Evolutionary conservation across 2,113 vertebrate species (phyloP).

Genomic region (Anas platyrhynchos): DNA sequence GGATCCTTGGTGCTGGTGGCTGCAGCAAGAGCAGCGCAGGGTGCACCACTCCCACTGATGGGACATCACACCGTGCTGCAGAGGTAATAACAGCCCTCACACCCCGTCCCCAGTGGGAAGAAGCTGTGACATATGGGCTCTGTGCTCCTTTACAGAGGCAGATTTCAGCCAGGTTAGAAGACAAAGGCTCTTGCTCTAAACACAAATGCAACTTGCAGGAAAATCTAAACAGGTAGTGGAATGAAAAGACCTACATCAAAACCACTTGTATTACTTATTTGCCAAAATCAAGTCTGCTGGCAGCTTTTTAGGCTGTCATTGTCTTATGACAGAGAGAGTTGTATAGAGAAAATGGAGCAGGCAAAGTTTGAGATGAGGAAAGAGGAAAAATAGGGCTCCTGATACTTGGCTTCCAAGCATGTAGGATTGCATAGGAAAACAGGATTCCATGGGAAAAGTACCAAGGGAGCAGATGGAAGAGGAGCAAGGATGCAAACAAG

Average conservation of each 20-base stretch:
- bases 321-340: no score
- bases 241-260: not conserved
- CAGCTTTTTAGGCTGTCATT: no score
- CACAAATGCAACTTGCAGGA: not conserved
- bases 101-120: not conserved
- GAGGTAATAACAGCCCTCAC: not conserved
- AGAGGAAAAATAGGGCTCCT: no score
- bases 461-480: not conserved
- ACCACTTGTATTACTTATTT: not conserved
- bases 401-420: no score
- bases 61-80: not conserved
- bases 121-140: no score
- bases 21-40: not conserved
- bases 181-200: not conserved
- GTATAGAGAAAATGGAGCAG: no score
- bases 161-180: not conserved
- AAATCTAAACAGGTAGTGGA: not conserved
- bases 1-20: not conserved
- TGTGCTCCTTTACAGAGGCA: no score
- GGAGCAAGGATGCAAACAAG: not conserved
- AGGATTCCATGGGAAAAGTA: not conserved
- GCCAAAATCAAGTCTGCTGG: no score
- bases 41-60: not conserved
- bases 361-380: no score
- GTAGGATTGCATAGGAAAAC: not conserved